phyloP scores from a whole-genome alignment of 1,140 invertebrate species.

The Dinoponera quadriceps region DNA sequence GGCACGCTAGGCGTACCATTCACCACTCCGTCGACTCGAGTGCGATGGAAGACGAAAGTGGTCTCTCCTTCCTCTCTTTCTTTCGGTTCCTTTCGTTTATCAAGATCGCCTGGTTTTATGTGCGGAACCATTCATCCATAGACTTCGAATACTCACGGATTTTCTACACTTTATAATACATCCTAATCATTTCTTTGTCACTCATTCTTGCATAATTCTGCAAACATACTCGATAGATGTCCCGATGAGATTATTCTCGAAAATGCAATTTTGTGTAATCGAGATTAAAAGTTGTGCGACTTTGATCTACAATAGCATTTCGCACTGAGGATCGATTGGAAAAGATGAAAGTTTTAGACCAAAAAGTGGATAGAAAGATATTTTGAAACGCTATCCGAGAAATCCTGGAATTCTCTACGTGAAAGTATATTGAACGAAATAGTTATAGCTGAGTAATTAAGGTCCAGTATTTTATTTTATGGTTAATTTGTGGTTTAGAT shows the following conservation, averaged over 20 bases:
- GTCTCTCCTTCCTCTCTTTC: conserved; percentile 50
- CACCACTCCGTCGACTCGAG: too few relatives aligned
- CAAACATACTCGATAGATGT: not conserved
- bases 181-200: not conserved
- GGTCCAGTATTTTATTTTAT: too few relatives aligned
- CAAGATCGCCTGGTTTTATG: conserved; percentile 74
- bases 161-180: conserved; percentile 28
- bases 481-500: too few relatives aligned
- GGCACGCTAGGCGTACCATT: too few relatives aligned
- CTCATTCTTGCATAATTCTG: not conserved
- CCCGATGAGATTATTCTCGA: not conserved
- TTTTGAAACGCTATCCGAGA: too few relatives aligned
- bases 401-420: too few relatives aligned
- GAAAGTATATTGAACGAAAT: too few relatives aligned
- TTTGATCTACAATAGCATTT: not conserved
- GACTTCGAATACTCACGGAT: conserved; percentile 48
- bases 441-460: too few relatives aligned
- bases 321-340: too few relatives aligned
- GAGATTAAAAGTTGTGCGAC: not conserved
- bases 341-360: too few relatives aligned
- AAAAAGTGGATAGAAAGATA: too few relatives aligned
- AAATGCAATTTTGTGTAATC: not conserved
- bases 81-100: conserved; percentile 53
- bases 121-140: conserved; percentile 63
- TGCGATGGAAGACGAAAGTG: too few relatives aligned